Conservation (phyloP, 2,113 vertebrate species). For the Callipepla californica region DNA sequence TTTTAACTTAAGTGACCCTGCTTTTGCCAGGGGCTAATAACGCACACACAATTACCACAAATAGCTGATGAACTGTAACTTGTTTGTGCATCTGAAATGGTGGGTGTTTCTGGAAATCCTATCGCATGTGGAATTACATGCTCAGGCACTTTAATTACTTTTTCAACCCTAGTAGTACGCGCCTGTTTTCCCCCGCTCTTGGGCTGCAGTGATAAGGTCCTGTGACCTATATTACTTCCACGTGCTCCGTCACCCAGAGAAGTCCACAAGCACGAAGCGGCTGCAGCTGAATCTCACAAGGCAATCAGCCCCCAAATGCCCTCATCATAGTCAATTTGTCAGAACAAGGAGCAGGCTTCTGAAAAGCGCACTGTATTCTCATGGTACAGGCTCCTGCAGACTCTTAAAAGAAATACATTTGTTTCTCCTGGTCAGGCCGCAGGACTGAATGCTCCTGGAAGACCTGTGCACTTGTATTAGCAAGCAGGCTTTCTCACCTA, state of each 20-base stretch:
- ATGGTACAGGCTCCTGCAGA: neutral
- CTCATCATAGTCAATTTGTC: neutral
- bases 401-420: neutral
- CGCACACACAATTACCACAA: conserved; percentile 37
- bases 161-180: neutral
- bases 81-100: neutral
- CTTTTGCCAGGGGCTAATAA: conserved; percentile 38
- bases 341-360: accelerated
- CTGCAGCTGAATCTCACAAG: neutral
- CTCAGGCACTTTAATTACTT: neutral
- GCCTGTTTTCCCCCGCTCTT: neutral
- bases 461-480: neutral
- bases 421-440: neutral
- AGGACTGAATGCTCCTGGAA: neutral
- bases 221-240: neutral
- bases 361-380: neutral
- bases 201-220: accelerated
- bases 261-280: neutral
- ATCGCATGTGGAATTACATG: neutral
- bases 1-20: conserved; percentile 56
- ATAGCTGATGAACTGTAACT: conserved; percentile 39
- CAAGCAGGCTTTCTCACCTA: neutral
- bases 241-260: neutral
- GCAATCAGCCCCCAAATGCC: neutral
- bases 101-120: conserved; percentile 49